Evolutionary conservation across 2,797 vertebrate species (phyloP).

Genomic region (Dicrostonyx torquatus): DNA sequence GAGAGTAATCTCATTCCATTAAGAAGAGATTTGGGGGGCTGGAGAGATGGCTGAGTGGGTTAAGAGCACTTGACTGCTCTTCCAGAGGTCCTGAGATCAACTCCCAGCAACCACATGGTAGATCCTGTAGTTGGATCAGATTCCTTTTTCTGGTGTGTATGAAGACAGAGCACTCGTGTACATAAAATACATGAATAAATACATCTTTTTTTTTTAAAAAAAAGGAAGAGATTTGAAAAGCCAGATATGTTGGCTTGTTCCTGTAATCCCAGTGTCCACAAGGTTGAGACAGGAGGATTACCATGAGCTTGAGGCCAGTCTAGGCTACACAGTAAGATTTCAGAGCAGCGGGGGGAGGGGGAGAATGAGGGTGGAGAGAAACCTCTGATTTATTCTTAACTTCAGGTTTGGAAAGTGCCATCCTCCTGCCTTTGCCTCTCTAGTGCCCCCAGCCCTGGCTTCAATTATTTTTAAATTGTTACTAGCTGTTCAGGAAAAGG

Average conservation of each 20-base stretch:
- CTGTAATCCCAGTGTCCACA: not conserved
- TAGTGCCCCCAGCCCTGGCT: not conserved
- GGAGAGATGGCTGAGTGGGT: too few species aligned
- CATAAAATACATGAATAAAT: too few species aligned
- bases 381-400: not conserved
- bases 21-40: too few species aligned
- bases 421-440: not conserved
- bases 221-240: not conserved
- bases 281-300: not conserved
- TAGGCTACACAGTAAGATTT: not conserved
- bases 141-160: too few species aligned
- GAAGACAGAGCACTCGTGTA: too few species aligned
- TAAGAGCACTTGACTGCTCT: too few species aligned
- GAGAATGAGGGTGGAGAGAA: not conserved
- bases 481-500: not conserved
- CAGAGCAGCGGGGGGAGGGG: too few species aligned
- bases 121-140: too few species aligned
- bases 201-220: too few species aligned
- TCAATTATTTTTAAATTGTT: not conserved
- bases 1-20: not conserved
- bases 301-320: not conserved
- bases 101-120: too few species aligned
- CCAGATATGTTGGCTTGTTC: not conserved
- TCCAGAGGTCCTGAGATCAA: too few species aligned
- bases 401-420: not conserved